Evolutionary conservation across 2,113 vertebrate genomes (phyloP).

Genomic region (Xiphophorus couchianus): DNA sequence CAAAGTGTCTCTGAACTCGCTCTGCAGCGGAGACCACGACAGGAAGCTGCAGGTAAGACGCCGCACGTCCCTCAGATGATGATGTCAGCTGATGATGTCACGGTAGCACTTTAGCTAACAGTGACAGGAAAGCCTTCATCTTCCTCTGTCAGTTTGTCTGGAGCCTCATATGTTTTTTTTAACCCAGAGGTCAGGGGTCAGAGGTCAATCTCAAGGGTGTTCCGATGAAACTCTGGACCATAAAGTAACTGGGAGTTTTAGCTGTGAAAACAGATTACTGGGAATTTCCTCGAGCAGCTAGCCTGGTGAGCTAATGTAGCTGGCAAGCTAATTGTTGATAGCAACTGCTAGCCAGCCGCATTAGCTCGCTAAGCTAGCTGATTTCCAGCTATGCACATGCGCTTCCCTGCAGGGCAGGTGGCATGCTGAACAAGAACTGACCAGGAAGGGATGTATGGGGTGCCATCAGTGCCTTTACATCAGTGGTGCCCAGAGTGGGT

Average conservation of each 20-base stretch:
- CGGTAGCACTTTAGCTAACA: slow-evolving; percentile 1
- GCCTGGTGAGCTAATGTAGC: background rate
- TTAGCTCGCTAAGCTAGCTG: background rate
- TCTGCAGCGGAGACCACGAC: slow-evolving; percentile 95
- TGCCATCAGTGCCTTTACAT: too few species aligned
- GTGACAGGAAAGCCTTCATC: background rate
- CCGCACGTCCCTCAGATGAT: background rate
- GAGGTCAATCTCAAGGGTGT: too few species aligned
- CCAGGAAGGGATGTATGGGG: background rate
- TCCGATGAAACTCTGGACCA: too few species aligned
- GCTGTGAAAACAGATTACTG: background rate
- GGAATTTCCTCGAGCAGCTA: background rate
- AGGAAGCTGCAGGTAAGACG: slow-evolving; percentile 89
- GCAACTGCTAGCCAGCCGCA: background rate
- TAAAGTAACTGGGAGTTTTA: too few species aligned
- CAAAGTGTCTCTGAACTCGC: slow-evolving; percentile 96
- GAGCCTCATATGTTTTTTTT: background rate
- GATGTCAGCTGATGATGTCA: slow-evolving; percentile 14
- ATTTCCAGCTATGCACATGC: background rate
- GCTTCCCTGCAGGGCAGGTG: too few species aligned
- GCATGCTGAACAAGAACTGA: background rate
- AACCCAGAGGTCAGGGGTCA: too few species aligned
- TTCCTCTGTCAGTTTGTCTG: background rate
- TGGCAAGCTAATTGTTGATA: background rate
- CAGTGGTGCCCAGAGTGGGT: too few species aligned